Conservation (phyloP, 53 echinoderm and acorn worm genomes). For the Crossaster papposus region DNA sequence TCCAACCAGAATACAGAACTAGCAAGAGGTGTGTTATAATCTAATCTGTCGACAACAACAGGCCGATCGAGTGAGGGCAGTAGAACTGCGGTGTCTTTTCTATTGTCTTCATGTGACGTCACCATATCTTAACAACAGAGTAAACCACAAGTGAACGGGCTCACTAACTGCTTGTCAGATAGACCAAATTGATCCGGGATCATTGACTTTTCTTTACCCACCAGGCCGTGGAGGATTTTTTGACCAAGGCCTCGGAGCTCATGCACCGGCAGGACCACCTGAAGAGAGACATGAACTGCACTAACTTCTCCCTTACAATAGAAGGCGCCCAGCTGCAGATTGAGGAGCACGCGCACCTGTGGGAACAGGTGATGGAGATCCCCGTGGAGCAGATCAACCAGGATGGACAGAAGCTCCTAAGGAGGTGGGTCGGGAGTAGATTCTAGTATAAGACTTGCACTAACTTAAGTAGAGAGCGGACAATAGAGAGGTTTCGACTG, state of each 20-base stretch:
- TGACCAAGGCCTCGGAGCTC: slow-evolving; percentile 82
- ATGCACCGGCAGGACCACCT: slow-evolving; percentile 93
- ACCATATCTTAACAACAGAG: too few species aligned
- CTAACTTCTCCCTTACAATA: slow-evolving; percentile 81
- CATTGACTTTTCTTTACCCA: background rate
- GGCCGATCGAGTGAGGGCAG: too few species aligned
- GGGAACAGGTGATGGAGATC: slow-evolving; percentile 75
- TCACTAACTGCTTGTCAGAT: too few species aligned
- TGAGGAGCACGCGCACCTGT: slow-evolving; percentile 82
- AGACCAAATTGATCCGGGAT: background rate
- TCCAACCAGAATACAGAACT: too few species aligned
- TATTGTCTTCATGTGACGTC: too few species aligned
- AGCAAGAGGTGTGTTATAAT: too few species aligned
- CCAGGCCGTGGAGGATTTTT: slow-evolving; percentile 95
- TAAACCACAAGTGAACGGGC: too few species aligned
- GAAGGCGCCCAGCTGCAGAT: slow-evolving; percentile 77
- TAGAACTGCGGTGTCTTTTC: too few species aligned
- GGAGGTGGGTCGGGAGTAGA: slow-evolving; percentile 58
- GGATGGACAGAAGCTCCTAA: slow-evolving; percentile 90
- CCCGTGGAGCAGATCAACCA: slow-evolving; percentile 94
- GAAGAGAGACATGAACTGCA: slow-evolving; percentile 81
- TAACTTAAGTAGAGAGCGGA: background rate
- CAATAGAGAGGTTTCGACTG: background rate
- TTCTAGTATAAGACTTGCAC: background rate
- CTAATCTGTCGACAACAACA: too few species aligned